phyloP scores from a whole-genome alignment of 2,113 vertebrate genomes.

The Oriolus oriolus region DNA sequence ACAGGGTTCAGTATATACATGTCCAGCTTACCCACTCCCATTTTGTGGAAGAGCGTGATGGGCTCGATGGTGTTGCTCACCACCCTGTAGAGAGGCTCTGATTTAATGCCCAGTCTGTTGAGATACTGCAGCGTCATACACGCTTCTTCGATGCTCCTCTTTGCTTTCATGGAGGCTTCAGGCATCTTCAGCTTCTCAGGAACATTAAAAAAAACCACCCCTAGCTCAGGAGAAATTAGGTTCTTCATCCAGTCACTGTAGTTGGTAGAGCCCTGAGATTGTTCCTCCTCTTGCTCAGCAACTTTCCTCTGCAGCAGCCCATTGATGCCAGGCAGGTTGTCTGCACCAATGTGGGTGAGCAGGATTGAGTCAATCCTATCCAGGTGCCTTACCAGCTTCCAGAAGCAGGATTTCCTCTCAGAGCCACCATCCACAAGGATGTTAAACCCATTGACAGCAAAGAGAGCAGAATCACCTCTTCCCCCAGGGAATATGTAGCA shows the following conservation, averaged over 20 bases:
- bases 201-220: conserved; percentile 96
- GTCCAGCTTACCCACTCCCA: conserved; percentile 94
- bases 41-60: conserved; percentile 95
- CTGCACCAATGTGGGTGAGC: conserved; percentile 95
- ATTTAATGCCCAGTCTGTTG: conserved; percentile 88
- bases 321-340: conserved; percentile 95
- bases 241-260: conserved; percentile 97
- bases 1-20: conserved; percentile 97
- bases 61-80: conserved; percentile 93
- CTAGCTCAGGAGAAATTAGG: conserved; percentile 94
- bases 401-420: conserved; percentile 94
- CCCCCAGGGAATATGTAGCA: conserved; percentile 98
- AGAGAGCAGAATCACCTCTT: conserved; percentile 94
- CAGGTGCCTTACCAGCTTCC: conserved; percentile 95
- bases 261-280: conserved; percentile 86
- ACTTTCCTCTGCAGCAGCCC: conserved; percentile 95
- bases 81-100: conserved; percentile 90
- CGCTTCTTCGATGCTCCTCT: conserved; percentile 94
- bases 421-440: conserved; percentile 96
- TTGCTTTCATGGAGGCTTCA: conserved; percentile 89
- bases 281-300: conserved; percentile 92
- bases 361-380: conserved; percentile 95
- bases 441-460: conserved; percentile 97
- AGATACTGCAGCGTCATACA: conserved; percentile 93
- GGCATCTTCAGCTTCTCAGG: conserved; percentile 91